phyloP scores from a whole-genome alignment of 1,140 invertebrate genomes.

The Acromyrmex echinatior region DNA sequence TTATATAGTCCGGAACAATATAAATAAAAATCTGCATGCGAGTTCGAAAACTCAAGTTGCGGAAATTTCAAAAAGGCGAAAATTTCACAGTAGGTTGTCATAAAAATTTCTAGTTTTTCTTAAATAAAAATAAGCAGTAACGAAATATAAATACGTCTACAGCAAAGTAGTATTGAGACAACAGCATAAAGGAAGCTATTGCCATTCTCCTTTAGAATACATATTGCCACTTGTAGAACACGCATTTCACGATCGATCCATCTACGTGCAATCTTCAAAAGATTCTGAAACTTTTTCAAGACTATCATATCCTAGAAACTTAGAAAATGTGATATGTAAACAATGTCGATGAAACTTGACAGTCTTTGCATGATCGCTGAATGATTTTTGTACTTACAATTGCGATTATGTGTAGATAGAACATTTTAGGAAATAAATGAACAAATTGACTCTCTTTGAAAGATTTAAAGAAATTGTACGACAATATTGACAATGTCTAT shows the following conservation, averaged over 20 bases:
- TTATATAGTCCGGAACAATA: no score
- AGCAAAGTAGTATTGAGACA: not conserved
- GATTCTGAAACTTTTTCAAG: slow-evolving; percentile 38
- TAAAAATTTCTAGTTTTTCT: not conserved
- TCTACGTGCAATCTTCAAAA: slow-evolving; percentile 37
- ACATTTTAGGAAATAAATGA: slow-evolving; percentile 1
- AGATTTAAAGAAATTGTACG: not conserved
- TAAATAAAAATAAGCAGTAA: not conserved
- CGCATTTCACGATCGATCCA: slow-evolving; percentile 28
- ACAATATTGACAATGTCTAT: not conserved
- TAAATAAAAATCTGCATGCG: no score
- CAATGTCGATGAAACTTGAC: not conserved
- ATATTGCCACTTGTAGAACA: slow-evolving; percentile 74
- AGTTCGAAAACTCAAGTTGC: no score
- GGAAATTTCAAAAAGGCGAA: no score
- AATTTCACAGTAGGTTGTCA: no score
- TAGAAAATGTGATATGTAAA: not conserved
- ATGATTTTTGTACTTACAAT: not conserved
- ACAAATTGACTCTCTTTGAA: not conserved
- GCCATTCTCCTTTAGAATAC: slow-evolving; percentile 45
- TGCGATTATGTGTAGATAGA: not conserved
- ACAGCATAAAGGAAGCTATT: slow-evolving; percentile 1
- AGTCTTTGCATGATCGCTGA: not conserved
- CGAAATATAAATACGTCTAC: not conserved
- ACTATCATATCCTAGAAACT: slow-evolving; percentile 38